Percentiles rank a stretch among this genome's conserved stretches.
Evolutionary conservation across 2,113 vertebrate species (phyloP).

Genomic region (Gnathochromis pfefferi): DNA sequence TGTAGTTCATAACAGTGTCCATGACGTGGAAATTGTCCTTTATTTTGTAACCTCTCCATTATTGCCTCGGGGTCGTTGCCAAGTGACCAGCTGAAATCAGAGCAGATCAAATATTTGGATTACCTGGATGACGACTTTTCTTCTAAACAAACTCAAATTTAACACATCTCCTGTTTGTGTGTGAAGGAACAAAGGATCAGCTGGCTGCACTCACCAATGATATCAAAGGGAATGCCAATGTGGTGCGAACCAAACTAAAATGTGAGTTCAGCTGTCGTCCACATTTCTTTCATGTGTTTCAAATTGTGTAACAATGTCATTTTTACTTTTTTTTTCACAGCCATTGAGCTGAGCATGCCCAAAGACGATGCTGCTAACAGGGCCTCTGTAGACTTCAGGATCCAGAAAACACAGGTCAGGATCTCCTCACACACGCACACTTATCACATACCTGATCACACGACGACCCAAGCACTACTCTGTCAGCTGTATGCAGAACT

Average conservation of each 20-base stretch:
- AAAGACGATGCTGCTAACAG: conserved; percentile 74
- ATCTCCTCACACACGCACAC: neutral
- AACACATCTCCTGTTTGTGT: neutral
- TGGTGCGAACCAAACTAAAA: conserved; percentile 82
- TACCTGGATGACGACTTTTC: neutral
- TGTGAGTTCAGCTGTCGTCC: conserved; percentile 49
- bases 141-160: neutral
- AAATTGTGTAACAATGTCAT: neutral
- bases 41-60: neutral
- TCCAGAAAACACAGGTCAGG: conserved; percentile 92
- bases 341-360: conserved; percentile 81
- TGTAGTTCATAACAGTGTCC: neutral
- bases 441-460: neutral
- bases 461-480: neutral
- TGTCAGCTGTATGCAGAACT: neutral
- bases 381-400: conserved; percentile 81
- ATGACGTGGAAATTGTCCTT: neutral
- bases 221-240: conserved; percentile 88
- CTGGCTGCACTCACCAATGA: conserved; percentile 84
- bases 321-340: conserved; percentile 50
- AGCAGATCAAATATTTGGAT: conserved; percentile 39
- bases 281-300: neutral
- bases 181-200: conserved; percentile 84
- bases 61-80: conserved; percentile 8
- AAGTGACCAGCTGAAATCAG: conserved; percentile 19